Percentiles rank a stretch among this genome's conserved stretches.
phyloP scores from a whole-genome alignment of 2,797 vertebrate genomes.

The Periophthalmus magnuspinnatus region DNA sequence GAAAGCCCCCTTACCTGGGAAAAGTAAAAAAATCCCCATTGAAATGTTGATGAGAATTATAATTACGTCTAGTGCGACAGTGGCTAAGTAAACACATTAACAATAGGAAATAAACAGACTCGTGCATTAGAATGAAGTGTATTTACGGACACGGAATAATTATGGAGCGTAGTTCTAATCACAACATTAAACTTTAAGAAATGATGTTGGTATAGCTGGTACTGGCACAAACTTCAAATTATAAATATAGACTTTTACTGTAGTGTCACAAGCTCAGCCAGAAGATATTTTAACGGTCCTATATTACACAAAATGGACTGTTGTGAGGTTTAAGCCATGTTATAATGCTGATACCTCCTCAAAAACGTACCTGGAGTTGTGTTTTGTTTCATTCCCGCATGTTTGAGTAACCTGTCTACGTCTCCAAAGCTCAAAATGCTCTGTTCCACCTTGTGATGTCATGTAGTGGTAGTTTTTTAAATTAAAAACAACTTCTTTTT shows the following conservation, averaged over 20 bases:
- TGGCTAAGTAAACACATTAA: constrained; percentile 70
- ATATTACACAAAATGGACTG: too few species aligned
- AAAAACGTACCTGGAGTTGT: too few species aligned
- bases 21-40: constrained; percentile 54
- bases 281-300: too few species aligned
- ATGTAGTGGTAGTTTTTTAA: too few species aligned
- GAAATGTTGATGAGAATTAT: constrained; percentile 73
- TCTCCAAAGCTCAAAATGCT: too few species aligned
- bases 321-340: too few species aligned
- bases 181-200: constrained; percentile 29
- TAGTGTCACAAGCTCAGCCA: background rate
- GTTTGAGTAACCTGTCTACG: too few species aligned
- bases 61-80: constrained; percentile 59
- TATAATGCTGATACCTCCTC: too few species aligned
- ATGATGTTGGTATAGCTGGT: constrained; percentile 36
- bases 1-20: constrained; percentile 67
- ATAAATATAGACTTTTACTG: background rate
- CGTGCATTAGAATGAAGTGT: constrained; percentile 60
- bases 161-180: constrained; percentile 57
- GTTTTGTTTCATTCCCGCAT: too few species aligned
- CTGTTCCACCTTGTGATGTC: too few species aligned
- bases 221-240: constrained; percentile 44
- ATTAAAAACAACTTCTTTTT: too few species aligned
- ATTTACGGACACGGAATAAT: constrained; percentile 66
- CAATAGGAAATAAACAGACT: constrained; percentile 61